A percentile compares a stretch with the other conserved stretches of the same genome.
Conservation (phyloP, 2,797 vertebrate species). For the Hydrocynus forskahlii region DNA sequence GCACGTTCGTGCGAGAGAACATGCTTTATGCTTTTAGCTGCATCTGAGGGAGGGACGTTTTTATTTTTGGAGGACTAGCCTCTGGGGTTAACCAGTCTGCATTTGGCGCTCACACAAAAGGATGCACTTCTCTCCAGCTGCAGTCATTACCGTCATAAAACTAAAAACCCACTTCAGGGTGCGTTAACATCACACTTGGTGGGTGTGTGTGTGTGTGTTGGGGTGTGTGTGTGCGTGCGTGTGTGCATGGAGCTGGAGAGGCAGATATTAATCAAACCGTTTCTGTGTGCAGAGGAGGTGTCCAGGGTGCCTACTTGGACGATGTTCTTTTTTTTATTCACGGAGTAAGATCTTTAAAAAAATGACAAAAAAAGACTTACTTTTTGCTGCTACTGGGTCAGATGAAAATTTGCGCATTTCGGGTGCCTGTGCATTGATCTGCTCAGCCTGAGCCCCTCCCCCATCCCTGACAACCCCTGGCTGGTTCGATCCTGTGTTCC, state of each 20-base stretch:
- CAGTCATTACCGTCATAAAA: conserved; percentile 54
- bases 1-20: conserved; percentile 58
- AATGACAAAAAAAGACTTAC: conserved; percentile 53
- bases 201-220: conserved; percentile 45
- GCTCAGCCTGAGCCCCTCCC: conserved; percentile 45
- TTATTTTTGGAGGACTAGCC: conserved; percentile 47
- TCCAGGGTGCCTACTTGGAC: conserved; percentile 57
- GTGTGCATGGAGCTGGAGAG: conserved; percentile 43
- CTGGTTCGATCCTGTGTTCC: conserved; percentile 35
- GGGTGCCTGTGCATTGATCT: conserved; percentile 49
- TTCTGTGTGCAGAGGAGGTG: conserved; percentile 57
- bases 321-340: conserved; percentile 65
- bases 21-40: neutral
- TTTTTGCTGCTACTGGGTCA: conserved; percentile 78
- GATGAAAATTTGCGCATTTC: conserved; percentile 59
- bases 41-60: conserved; percentile 69
- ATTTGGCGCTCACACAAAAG: conserved; percentile 65
- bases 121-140: conserved; percentile 69
- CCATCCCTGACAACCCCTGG: conserved; percentile 31
- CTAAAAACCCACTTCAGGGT: conserved; percentile 60
- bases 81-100: conserved; percentile 67
- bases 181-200: conserved; percentile 53
- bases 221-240: conserved; percentile 41
- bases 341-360: conserved; percentile 67
- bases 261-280: conserved; percentile 49